These are phyloP conservation scores for Tetragonula clypearis DNA, from an alignment of 1,140 invertebrate genomes.

Conservation along the genomic window DNA sequence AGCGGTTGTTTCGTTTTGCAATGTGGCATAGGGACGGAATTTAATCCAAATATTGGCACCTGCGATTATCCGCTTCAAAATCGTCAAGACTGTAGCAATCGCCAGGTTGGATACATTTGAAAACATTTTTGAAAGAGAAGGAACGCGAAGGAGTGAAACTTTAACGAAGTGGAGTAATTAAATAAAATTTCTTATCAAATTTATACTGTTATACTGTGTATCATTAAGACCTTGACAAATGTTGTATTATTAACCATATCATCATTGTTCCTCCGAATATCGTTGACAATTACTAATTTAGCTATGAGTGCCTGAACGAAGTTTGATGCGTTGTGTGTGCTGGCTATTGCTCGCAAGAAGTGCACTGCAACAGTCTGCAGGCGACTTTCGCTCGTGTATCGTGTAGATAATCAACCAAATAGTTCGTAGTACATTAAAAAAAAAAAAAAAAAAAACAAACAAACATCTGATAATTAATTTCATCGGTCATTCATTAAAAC, in stretches of 20 bases:
- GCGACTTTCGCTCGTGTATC: constrained; percentile 33
- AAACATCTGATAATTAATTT: too few relatives aligned
- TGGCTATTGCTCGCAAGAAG: not conserved
- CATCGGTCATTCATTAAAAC: not conserved
- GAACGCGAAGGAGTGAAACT: not conserved
- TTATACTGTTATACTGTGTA: not conserved
- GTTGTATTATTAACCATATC: too few relatives aligned
- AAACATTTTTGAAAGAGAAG: not conserved
- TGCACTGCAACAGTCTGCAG: not conserved
- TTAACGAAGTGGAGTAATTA: not conserved
- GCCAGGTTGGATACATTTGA: not conserved
- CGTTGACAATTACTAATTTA: constrained; percentile 16
- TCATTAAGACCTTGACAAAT: not conserved
- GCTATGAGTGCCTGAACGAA: constrained; percentile 10
- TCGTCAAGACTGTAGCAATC: constrained; percentile 50
- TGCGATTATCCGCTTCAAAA: constrained; percentile 76
- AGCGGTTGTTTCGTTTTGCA: constrained; percentile 73
- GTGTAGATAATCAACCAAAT: not conserved
- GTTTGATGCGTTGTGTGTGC: not conserved
- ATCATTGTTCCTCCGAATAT: too few relatives aligned
- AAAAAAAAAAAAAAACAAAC: not conserved
- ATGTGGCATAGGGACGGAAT: constrained; percentile 78
- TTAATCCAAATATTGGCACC: constrained; percentile 71
- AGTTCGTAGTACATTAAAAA: not conserved
- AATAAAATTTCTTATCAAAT: constrained; percentile 6